phyloP scores from a whole-genome alignment of 2,113 vertebrate species.

The Epinephelus lanceolatus region DNA sequence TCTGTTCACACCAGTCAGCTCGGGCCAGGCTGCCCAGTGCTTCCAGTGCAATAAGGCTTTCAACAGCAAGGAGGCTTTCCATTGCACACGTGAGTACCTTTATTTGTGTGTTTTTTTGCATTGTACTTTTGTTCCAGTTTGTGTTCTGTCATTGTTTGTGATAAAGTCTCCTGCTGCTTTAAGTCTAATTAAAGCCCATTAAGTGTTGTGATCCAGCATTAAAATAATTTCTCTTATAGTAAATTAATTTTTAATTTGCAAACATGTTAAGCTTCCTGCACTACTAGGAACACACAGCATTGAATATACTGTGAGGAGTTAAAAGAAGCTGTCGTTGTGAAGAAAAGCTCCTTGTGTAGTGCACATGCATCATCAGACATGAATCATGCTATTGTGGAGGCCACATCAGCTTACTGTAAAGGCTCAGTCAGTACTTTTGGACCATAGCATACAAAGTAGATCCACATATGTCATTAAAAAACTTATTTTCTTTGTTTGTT shows the following conservation, averaged over 20 bases:
- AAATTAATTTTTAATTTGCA: neutral
- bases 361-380: neutral
- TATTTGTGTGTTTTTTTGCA: neutral
- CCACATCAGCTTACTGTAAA: neutral
- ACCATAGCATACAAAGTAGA: neutral
- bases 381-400: neutral
- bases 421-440: neutral
- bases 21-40: slow-evolving; percentile 85
- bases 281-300: neutral
- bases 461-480: neutral
- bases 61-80: slow-evolving; percentile 88
- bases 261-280: neutral
- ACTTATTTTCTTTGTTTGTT: neutral
- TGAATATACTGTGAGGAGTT: neutral
- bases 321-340: neutral
- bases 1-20: slow-evolving; percentile 83
- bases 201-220: slow-evolving; percentile 8
- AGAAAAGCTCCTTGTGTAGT: neutral
- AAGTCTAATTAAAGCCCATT: slow-evolving; percentile 35
- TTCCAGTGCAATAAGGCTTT: slow-evolving; percentile 90
- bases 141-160: neutral
- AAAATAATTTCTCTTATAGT: neutral
- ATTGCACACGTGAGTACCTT: slow-evolving; percentile 88
- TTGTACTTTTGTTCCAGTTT: neutral
- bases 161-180: neutral